Evolutionary conservation across 2,113 vertebrate genomes (phyloP), one percentile per base, ranked within the genome.

Genomic region (Falcunculus frontatus): DNA sequence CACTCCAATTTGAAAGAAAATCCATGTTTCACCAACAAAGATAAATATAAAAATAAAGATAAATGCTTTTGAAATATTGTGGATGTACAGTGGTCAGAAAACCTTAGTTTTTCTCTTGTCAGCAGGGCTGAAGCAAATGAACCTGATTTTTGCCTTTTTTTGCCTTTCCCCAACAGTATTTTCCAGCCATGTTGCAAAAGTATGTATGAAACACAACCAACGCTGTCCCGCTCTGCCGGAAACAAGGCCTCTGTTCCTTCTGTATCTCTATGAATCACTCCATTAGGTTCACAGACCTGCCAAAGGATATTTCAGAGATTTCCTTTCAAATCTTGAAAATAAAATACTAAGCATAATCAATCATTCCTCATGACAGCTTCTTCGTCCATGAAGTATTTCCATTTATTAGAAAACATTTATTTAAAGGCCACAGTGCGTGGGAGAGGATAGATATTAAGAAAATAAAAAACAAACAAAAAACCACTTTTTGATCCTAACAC

Each of bases 301-400:
- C 92, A 94, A 91, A 91, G 59, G 72, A 63, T 91, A 91, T 86
- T 95, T 86, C 78, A 85, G 79, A 90, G 53, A 77, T 86, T 86
- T 95, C 62, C 59, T 90, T 93, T 90, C 77, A 90, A 90, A 81
- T 77, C 75, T 55, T 69, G 95, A 88, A 94, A 93, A 86, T 85
- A 91, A 95, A 93, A 88, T 90, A 91, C 80, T 84, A 93, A 90
- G 68, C 46, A 56, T 13, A 85, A 95, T 95, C 89, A 87, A 64
- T 88, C 90, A 91, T 86, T 93, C 63, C 67, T 63, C 4, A 3
- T 32, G 82, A 93, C 95, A 95, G 59, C 17, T 86, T 83, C 70
- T 88, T 77, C 74, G 50, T 63, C 55, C 42, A 9, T 62, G 56
- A 96, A 49, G 67, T 77, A 57, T 47, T 94, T 65, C 42, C 35